Conservation (phyloP, 2,797 vertebrate species). For the Sarcoramphus papa region DNA sequence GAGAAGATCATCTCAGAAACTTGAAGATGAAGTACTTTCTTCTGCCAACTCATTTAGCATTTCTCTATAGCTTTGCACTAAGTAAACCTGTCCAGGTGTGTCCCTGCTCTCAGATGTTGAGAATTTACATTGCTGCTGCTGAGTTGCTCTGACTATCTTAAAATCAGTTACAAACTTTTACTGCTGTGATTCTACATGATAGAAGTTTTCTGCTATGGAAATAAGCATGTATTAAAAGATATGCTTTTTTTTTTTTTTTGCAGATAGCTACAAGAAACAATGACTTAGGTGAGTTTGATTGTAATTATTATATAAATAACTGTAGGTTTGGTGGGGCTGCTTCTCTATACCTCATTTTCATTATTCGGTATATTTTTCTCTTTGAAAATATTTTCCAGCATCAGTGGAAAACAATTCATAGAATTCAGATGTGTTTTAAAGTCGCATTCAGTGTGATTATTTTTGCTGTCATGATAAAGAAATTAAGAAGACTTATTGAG, state of each 20-base stretch:
- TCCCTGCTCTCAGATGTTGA: neutral
- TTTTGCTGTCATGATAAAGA: neutral
- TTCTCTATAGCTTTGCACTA: slow-evolving; percentile 30
- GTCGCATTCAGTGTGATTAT: neutral
- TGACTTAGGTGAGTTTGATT: slow-evolving; percentile 48
- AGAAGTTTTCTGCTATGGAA: neutral
- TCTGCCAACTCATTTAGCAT: slow-evolving; percentile 28
- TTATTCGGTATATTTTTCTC: neutral
- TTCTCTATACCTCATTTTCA: neutral
- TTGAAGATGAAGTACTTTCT: slow-evolving; percentile 41
- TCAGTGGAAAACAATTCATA: neutral
- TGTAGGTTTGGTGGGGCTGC: neutral
- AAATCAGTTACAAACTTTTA: neutral
- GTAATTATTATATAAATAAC: neutral
- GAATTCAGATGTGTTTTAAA: neutral
- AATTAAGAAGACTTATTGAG: neutral
- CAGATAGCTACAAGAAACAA: slow-evolving; percentile 41
- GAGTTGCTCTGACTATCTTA: neutral
- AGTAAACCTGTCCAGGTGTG: slow-evolving; percentile 60
- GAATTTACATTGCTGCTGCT: slow-evolving; percentile 1
- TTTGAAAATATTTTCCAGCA: neutral
- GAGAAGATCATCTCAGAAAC: neutral
- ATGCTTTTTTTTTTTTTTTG: neutral
- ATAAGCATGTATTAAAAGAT: neutral
- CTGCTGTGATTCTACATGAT: neutral